phyloP scores from a whole-genome alignment of 1,140 invertebrate genomes.

The Lepidotrigona ventralis region DNA sequence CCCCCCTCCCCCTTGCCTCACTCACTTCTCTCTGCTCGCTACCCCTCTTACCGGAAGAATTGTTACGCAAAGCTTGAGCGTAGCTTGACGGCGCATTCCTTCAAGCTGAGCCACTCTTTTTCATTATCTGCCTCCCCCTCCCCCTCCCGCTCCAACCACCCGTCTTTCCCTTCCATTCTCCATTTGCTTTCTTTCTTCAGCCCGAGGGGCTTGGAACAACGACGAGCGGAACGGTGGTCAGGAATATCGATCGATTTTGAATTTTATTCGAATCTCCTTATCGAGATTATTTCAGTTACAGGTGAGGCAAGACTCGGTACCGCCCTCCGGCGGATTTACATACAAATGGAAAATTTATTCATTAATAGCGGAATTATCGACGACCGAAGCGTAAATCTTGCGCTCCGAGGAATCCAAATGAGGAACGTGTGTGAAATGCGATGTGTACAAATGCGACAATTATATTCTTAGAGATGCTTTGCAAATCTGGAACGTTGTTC shows the following conservation, averaged over 20 bases:
- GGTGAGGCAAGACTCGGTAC: background rate
- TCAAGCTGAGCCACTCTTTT: constrained; percentile 29
- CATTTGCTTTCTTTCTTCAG: background rate
- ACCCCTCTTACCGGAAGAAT: background rate
- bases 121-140: constrained; percentile 27
- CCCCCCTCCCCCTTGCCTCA: no score
- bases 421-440: background rate
- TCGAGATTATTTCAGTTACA: background rate
- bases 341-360: background rate
- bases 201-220: background rate
- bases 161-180: background rate
- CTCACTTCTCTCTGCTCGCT: no score
- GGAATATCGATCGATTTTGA: constrained; percentile 14
- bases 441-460: background rate
- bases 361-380: background rate
- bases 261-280: background rate
- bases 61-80: constrained; percentile 17
- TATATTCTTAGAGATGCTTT: background rate
- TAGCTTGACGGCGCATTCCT: constrained; percentile 2
- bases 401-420: background rate
- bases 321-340: background rate
- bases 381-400: background rate
- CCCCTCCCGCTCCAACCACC: background rate
- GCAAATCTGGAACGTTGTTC: background rate
- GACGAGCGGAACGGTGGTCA: background rate